phyloP scores from a whole-genome alignment of 2,888 invertebrate species.

The Drosophila pseudotalamancana region DNA sequence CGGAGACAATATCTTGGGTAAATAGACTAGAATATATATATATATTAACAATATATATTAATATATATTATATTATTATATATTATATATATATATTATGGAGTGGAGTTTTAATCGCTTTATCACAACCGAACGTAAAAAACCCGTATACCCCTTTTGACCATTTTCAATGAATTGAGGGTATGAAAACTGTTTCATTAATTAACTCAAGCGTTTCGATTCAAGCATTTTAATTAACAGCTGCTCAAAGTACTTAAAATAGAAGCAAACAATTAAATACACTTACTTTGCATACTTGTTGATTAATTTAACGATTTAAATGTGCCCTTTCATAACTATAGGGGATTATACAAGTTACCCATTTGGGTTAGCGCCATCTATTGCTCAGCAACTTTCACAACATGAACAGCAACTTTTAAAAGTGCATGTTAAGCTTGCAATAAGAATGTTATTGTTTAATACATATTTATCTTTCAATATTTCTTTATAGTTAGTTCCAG shows the following conservation, averaged over 20 bases:
- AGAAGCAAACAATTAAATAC: slow-evolving; percentile 7
- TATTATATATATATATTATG: too few relatives aligned
- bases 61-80: too few relatives aligned
- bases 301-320: background rate
- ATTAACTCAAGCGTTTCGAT: slow-evolving; percentile 58
- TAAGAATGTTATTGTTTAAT: too few relatives aligned
- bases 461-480: too few relatives aligned
- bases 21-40: too few relatives aligned
- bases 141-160: too few relatives aligned
- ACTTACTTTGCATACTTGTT: background rate
- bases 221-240: slow-evolving; percentile 65
- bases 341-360: background rate
- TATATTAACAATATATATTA: too few relatives aligned
- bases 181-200: slow-evolving; percentile 49
- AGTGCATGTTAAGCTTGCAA: background rate
- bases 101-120: too few relatives aligned
- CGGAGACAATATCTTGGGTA: too few relatives aligned
- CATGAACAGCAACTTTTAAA: background rate
- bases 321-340: background rate
- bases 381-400: background rate
- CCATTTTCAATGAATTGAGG: too few relatives aligned
- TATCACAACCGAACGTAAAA: too few relatives aligned
- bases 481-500: background rate
- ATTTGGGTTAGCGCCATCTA: slow-evolving; percentile 1
- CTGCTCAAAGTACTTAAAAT: slow-evolving; percentile 6